Base-by-base conservation (phyloP, 2,113 vertebrate genomes). In the Oxyura jamaicensis region DNA sequence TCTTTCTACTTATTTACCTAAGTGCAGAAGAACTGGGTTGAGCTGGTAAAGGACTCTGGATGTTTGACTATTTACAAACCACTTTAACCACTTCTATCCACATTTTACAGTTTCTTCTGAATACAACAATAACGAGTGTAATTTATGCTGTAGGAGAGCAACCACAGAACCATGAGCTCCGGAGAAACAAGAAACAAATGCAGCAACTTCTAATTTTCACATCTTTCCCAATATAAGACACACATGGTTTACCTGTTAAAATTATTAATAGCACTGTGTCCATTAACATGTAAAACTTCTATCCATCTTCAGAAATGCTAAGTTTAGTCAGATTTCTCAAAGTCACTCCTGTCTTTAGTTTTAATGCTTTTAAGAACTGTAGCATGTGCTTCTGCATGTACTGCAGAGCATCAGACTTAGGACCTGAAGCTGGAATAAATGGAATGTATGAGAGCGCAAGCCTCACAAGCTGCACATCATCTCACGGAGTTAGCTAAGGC, bases 1-100 rank as follows among this genome's bases (percentile, higher is more conserved):
- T 98, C 98, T 98, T 98, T 98, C 98, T 98, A 98, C 98, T 98
- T 96, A 98, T 98, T 98, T 97, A 98, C 97, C 91, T 96, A 97
- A 97, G 96, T 65, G 83, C 95, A 87, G 59, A 97, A 97, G 97
- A 98, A 97, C 96, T 96, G 93, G 97, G 97, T 92, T 95, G 96
- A 97, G 94, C 97, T 98, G 96, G 96, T 96, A 94, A 92, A 97
- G 91, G 83, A 94, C 95, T 96, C 90, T 93, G 95, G 95, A 96
- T 55, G 87, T 97, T 95, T 97, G 97, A 95, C 94, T 96, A 94
- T 91, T 97, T 97, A 98, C 66, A 97, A 97, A 97, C 98, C 97
- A 96, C 91, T 97, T 97, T 97, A 98, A 97, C 97, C 97, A 98
- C 97, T 97, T 97, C 96, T 93, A 97, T 96, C 96, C 97, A 98